Evolutionary conservation across 2,888 invertebrate genomes (phyloP), one percentile per base, ranked within the genome.

Genomic region (Drosophila koepferae): DNA sequence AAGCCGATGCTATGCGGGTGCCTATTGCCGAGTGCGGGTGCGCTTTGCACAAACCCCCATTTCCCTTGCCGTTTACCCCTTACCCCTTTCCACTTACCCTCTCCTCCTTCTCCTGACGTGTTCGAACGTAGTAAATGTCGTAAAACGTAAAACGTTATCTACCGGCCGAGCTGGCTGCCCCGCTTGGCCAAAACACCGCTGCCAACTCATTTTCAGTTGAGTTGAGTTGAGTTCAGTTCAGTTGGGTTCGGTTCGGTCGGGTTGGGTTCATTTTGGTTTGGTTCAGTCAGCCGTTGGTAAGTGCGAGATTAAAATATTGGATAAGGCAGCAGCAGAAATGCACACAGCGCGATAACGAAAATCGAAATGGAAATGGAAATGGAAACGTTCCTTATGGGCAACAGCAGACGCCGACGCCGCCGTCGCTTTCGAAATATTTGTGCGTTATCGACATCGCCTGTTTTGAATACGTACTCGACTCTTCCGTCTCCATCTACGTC

Each of bases 261-360:
- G 34, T 58, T 20, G n/a, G 44, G 53, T 66, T 46, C 51, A 44
- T 43, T 64, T 44, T 44, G 54, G 62, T 61, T 48, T 38, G 40
- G 36, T 55, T 72, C 72, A 77, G 74, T 64, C 72, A 69, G 75
- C 62, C 66, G 87, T 79, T 87, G 81, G 89, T 85, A 85, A 85
- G 85, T 85, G 85, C 85, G 73, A 85, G 85, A 85, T 85, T 85
- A 88, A 85, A 88, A 85, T 85, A 88, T 88, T 86, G 88, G 85
- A 85, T 85, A 80, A 78, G 72, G 48, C 51, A 60, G 61, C 79
- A 69, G 72, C 83, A 79, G 80, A 81, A 86, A 79, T 86, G 86
- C 84, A 74, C 74, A 77, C 65, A 72, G 77, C 41, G 64, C 72
- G 83, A 83, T 83, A 83, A 87, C 61, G 69, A 63, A 65, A 79